phyloP scores from a whole-genome alignment of 1,140 invertebrate species.

The Callitettix versicolor region DNA sequence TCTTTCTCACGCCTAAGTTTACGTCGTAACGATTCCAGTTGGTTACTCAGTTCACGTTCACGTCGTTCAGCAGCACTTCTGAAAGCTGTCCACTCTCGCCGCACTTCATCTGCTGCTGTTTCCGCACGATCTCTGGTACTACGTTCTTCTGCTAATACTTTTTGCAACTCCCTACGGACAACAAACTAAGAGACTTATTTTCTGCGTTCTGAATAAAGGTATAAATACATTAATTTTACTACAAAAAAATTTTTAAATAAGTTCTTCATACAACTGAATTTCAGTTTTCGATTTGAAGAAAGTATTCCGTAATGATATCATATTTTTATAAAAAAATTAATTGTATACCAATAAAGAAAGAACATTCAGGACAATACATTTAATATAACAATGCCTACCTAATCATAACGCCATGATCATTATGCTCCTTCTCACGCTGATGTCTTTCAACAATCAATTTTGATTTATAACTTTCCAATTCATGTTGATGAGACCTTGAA shows the following conservation, averaged over 20 bases:
- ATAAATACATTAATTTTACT: too few relatives aligned
- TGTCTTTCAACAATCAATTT: constrained; percentile 62
- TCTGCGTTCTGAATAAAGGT: too few relatives aligned
- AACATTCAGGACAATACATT: too few relatives aligned
- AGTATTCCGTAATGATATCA: too few relatives aligned
- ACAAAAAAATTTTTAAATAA: too few relatives aligned
- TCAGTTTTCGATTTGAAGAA: too few relatives aligned
- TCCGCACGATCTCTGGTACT: constrained; percentile 50
- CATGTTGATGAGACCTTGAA: constrained; percentile 41
- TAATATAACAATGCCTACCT: too few relatives aligned
- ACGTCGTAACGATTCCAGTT: constrained; percentile 51
- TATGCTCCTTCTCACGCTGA: constrained; percentile 66
- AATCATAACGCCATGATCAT: constrained; percentile 57
- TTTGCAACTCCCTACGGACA: constrained; percentile 47
- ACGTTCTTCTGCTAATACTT: constrained; percentile 47
- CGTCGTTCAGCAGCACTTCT: constrained; percentile 40
- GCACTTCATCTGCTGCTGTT: constrained; percentile 38
- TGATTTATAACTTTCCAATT: constrained; percentile 56
- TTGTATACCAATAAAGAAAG: too few relatives aligned
- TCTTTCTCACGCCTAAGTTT: constrained; percentile 49
- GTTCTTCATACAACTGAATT: too few relatives aligned
- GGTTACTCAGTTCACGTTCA: constrained; percentile 47
- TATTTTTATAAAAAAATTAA: too few relatives aligned
- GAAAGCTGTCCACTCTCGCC: constrained; percentile 31
- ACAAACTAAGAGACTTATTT: constrained; percentile 2